Percentiles rank a stretch among this genome's conserved stretches.
phyloP scores from a whole-genome alignment of 2,113 vertebrate genomes.

The Notarius lentiginosus region DNA sequence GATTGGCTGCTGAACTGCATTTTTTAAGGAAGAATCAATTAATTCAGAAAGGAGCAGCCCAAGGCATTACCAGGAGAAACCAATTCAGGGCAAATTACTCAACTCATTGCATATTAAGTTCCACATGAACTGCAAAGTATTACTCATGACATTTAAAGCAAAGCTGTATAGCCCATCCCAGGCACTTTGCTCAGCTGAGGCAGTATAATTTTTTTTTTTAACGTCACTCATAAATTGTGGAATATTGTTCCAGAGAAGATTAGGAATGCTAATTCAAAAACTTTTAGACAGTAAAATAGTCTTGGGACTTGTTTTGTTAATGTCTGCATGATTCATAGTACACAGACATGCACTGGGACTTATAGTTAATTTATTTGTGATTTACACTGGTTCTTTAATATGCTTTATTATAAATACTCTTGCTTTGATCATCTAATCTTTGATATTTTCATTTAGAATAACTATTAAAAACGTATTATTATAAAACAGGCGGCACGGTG shows the following conservation, averaged over 20 bases:
- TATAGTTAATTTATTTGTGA: not conserved
- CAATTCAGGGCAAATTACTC: not conserved
- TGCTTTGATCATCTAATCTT: not conserved
- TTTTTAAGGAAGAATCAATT: not conserved
- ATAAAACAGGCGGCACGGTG: too few relatives aligned
- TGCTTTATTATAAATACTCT: not conserved
- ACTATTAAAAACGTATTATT: not conserved
- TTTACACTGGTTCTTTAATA: not conserved
- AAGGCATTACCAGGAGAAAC: not conserved
- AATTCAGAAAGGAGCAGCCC: not conserved
- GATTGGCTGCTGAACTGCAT: not conserved
- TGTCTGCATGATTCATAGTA: not conserved
- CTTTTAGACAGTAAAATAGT: not conserved
- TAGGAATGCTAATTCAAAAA: not conserved
- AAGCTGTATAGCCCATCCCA: not conserved
- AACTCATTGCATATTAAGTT: not conserved
- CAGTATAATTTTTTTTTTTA: not conserved
- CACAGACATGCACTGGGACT: not conserved
- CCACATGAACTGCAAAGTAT: not conserved
- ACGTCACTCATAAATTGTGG: not conserved
- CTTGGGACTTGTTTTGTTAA: not conserved
- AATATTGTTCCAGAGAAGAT: not conserved
- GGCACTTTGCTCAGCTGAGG: not conserved
- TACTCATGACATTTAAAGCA: not conserved
- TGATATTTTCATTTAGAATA: not conserved